phyloP scores from a whole-genome alignment of 1,140 invertebrate species.

The Drosophila pandora region DNA sequence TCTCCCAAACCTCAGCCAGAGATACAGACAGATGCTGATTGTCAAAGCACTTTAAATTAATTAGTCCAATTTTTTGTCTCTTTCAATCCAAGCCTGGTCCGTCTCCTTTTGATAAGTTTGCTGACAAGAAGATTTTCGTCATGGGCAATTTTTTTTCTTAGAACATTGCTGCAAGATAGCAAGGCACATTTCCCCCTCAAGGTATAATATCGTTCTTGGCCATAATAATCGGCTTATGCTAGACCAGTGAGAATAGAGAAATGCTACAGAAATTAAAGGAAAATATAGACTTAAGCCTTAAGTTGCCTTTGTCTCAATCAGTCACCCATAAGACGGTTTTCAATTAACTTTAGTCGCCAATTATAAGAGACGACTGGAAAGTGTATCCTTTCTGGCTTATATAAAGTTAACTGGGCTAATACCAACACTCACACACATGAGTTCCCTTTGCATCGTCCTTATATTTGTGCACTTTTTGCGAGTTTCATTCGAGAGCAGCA shows the following conservation, averaged over 20 bases:
- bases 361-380: conserved; percentile 34
- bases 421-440: conserved; percentile 22
- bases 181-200: conserved; percentile 24
- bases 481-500: conserved; percentile 53
- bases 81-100: conserved; percentile 17
- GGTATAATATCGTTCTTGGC: conserved; percentile 27
- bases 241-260: conserved; percentile 59
- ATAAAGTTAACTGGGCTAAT: conserved; percentile 39
- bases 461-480: conserved; percentile 31
- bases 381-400: conserved; percentile 26
- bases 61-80: conserved; percentile 60
- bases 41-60: conserved; percentile 68
- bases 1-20: conserved; percentile 6
- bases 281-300: conserved; percentile 4
- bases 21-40: conserved; percentile 61
- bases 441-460: conserved; percentile 11
- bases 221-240: conserved; percentile 77
- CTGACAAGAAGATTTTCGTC: conserved; percentile 76
- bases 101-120: conserved; percentile 59
- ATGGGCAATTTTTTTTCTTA: conserved; percentile 66
- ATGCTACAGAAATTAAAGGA: conserved; percentile 39
- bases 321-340: conserved; percentile 66
- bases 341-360: conserved; percentile 51
- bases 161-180: conserved; percentile 17
- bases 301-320: conserved; percentile 25